Base-by-base conservation (phyloP, 2,797 vertebrate genomes). In the Typhlichthys subterraneus region DNA sequence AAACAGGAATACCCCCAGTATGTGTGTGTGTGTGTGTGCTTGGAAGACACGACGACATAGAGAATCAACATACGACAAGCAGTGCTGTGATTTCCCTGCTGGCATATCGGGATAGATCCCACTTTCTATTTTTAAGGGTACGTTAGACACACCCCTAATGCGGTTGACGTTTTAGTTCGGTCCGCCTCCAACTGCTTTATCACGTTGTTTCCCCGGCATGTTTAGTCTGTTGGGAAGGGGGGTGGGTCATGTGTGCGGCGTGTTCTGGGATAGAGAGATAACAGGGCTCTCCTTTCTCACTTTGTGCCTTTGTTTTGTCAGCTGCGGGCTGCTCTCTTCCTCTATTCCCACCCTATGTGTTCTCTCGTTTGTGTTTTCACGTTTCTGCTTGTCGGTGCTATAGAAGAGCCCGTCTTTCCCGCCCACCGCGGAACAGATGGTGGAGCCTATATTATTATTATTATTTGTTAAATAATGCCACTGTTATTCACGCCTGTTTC, bases 271-370 rank as follows among this genome's bases (percentile, higher is more conserved):
- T 79, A 77, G 82, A 88, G 83, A 79, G 79, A 89, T 88, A 83
- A 65, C 67, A 55, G 46, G 12, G 70, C 68, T 56, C 68, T 82
- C 70, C 59, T 80, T 82, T 87, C 73, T 82, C 72, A 81, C 73
- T 84, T 82, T 75, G 79, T 80, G 42, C 73, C 75, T 82, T 86
- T 90, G 88, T 89, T 90, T 85, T 88, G 80, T 88, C 87, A 88
- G 88, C 84, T 88, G 86, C 69, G 76, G 81, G 81, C 81, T 76
- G 54, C 69, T 74, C 59, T 38, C 8, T 38, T 15, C 61, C 23
- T 58, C 11, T 68, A 23, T 31, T 45, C 49, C 13, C 17, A 23
- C 17, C 33, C 50, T 45, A 2, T 49, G 13, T 59, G 5, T 50
- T 38, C 14, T 8, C 69, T 77, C 86, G 67, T 86, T 73, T 74